Conservation (phyloP, 2,113 vertebrate genomes). For the Tursiops truncatus region DNA sequence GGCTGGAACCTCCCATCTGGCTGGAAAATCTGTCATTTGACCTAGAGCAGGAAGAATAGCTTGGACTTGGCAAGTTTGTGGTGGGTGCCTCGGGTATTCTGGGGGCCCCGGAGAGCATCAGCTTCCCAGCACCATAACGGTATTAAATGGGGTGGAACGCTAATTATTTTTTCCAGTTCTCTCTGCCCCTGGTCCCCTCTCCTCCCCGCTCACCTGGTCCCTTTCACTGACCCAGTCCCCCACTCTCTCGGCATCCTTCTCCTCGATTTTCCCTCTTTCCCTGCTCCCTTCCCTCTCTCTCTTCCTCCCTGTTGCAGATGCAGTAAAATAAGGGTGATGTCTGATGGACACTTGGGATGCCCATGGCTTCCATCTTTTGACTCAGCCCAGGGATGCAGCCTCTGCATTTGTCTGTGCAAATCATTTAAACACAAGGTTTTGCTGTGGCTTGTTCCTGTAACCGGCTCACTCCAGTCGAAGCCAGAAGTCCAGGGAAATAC, state of each 20-base stretch:
- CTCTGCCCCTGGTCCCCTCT: neutral
- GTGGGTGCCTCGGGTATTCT: rapidly evolving
- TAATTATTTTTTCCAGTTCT: neutral
- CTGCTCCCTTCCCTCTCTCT: neutral
- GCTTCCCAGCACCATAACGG: neutral
- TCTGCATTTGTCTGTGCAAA: neutral
- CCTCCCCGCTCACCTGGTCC: too few species aligned
- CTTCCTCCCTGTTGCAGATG: neutral
- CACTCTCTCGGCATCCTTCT: neutral
- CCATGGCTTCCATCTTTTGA: neutral
- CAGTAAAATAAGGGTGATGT: neutral
- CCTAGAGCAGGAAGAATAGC: neutral
- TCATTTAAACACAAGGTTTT: neutral
- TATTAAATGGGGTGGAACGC: neutral
- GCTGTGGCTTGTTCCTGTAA: neutral
- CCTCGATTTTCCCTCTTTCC: neutral
- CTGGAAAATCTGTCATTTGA: conserved; percentile 36
- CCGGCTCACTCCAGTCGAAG: neutral
- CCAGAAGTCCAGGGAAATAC: neutral
- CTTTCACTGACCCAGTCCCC: neutral
- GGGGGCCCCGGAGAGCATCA: rapidly evolving
- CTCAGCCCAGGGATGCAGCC: neutral
- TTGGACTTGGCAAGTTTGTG: neutral
- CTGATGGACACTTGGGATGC: neutral
- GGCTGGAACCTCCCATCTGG: neutral